A percentile compares a stretch with the other conserved stretches of the same genome.
These are phyloP conservation scores for Bufo bufo DNA, from an alignment of 2,113 vertebrate species.

Conservation along the genomic window DNA sequence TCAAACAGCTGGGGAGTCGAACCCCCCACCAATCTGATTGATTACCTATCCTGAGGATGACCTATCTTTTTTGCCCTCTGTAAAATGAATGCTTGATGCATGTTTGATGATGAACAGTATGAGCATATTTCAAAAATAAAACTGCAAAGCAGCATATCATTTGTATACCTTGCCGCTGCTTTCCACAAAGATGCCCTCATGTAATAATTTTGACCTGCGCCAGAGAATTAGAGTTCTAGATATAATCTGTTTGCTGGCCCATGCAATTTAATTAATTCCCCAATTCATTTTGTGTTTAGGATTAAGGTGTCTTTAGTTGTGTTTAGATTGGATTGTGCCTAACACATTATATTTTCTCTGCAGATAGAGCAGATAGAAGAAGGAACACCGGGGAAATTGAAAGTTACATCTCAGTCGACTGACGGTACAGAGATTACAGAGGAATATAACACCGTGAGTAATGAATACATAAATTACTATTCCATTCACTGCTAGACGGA, in stretches of 20 bases:
- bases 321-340: constrained; percentile 12
- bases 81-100: not conserved
- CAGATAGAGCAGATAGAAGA: constrained; percentile 76
- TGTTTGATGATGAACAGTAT: not conserved
- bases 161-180: not conserved
- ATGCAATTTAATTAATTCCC: not conserved
- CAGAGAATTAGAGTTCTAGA: not conserved
- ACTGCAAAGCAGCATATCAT: not conserved
- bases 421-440: constrained; percentile 62
- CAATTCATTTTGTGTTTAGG: not conserved
- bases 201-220: not conserved
- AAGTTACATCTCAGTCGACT: constrained; percentile 72
- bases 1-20: too few relatives aligned
- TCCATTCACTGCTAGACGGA: too few relatives aligned
- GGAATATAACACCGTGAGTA: constrained; percentile 82
- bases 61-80: not conserved
- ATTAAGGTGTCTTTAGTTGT: not conserved
- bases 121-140: not conserved
- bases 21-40: too few relatives aligned
- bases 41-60: too few relatives aligned
- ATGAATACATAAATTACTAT: not conserved
- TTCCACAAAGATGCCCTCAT: not conserved
- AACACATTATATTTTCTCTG: constrained; percentile 6
- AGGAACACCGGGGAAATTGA: constrained; percentile 74
- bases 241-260: not conserved